Base-by-base conservation (phyloP, 2,113 vertebrate species). In the Pao palembangensis region DNA sequence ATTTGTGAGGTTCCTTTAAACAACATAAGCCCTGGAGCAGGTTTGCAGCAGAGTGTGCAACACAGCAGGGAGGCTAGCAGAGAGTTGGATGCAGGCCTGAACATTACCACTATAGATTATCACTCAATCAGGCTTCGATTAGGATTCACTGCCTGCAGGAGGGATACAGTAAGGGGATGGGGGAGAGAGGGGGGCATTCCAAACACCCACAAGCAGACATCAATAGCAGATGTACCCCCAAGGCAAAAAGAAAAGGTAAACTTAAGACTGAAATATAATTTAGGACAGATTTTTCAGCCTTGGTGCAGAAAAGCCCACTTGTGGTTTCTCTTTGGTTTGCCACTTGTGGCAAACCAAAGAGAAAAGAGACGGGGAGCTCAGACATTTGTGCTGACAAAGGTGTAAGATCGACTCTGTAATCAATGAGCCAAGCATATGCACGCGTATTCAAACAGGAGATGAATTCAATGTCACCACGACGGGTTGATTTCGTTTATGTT, bases 101-200 rank as follows among this genome's bases (percentile, higher is more conserved):
- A 80, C 73, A 78, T 50, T 60, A 69, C 68, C 18, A 20, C 54
- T 80, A 91, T 89, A 75, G 90, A 91, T 91, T 87, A 90, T 90
- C 89, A 78, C 87, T 92, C 86, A 89, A 86, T 90, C 88, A 87
- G 80, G 59, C 71, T 87, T 89, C 74, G 78, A 85, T 86, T 83
- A 73, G 73, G 73, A 69, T 76, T 77, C 66, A 54, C 79, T 20
- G 67, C 61, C 78, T 66, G 61, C 61, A 18, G 61, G 58, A 67
- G 71, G 51, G 80, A 58, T 67, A 68, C 69, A 65, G 78, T 38
- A 38, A 69, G 58, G 72, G 18, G 55, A 49, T 52, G 49, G 56
- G 51, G 54, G 58, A 51, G 51, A 51, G 25, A 49, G 41, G 47
- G 73, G 79, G 64, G 70, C 80, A 80, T 75, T 71, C 77, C 74